Percentiles rank a stretch among this genome's conserved stretches.
Evolutionary conservation across 2,888 invertebrate species (phyloP).

Genomic region (Trissolcus japonicus): DNA sequence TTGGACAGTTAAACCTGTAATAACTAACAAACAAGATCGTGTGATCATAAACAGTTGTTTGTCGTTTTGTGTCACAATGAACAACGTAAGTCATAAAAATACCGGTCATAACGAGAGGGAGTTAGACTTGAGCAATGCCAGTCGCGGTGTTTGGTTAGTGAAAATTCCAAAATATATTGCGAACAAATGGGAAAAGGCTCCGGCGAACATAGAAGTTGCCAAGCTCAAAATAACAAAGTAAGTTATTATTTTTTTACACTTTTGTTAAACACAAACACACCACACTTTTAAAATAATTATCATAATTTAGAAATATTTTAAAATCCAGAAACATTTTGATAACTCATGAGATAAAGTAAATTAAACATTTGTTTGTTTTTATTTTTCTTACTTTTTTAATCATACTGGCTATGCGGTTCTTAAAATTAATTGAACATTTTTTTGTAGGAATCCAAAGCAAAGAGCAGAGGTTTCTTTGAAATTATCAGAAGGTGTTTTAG

Average conservation of each 20-base stretch:
- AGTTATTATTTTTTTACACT: constrained; percentile 54
- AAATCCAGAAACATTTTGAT: too few relatives aligned
- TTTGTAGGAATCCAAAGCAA: constrained; percentile 80
- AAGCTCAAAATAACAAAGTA: constrained; percentile 91
- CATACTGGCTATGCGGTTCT: neutral
- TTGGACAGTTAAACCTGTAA: too few relatives aligned
- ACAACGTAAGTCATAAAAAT: constrained; percentile 28
- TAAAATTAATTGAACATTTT: neutral
- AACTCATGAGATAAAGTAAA: too few relatives aligned
- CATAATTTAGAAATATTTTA: too few relatives aligned
- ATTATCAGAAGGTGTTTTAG: constrained; percentile 87
- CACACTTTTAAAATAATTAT: too few relatives aligned
- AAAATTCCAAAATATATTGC: constrained; percentile 98
- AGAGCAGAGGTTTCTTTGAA: constrained; percentile 92
- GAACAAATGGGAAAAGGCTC: constrained; percentile 94
- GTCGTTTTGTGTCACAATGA: too few relatives aligned
- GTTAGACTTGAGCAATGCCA: constrained; percentile 91
- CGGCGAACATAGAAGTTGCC: constrained; percentile 95
- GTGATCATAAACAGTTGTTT: too few relatives aligned
- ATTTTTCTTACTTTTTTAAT: constrained; percentile 7
- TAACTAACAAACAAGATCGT: too few relatives aligned
- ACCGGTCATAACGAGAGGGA: constrained; percentile 84
- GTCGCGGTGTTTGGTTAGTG: constrained; percentile 96
- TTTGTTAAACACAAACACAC: too few relatives aligned
- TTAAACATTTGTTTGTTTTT: too few relatives aligned